Evolutionary conservation across 2,888 invertebrate genomes (phyloP), one percentile per base, ranked within the genome.

Genomic region (Drosophila austrosaltans): DNA sequence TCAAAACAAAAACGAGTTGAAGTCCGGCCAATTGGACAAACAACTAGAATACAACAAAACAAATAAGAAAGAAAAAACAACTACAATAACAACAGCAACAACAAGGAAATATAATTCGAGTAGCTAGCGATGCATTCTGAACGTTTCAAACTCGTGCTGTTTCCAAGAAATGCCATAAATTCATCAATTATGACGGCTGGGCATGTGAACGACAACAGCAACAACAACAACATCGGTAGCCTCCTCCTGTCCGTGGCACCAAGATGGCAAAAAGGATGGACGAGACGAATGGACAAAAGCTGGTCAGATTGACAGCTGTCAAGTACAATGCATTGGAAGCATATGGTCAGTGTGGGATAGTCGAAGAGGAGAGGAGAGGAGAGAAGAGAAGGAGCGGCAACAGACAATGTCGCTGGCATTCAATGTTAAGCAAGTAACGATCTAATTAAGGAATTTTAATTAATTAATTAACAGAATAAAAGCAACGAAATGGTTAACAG

Each of bases 161-260:
- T 69, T 53, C 82, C 78, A 75, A 81, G 89, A 85, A 85, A 71
- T 77, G 73, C 82, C 78, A 84, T 89, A 85, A 85, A 89, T 89
- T 89, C 89, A 77, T 89, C 85, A 85, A 87, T 89, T 85, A 87
- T 87, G 87, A 87, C 82, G 75, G 78, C 87, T 74, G 76, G 63
- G 72, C 73, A 76, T 77, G 83, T 62, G 79, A 72, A 73, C 77
- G 72, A 71, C 77, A 72, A 48, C 48, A 36, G 8, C 36, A 36
- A 36, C 36, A 36, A 36, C 10, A 36, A 36, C 36, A 36, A 36
- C 77, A 74, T 7, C 25, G 6, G 25, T 69, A 59, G 66, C 44
- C 12, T 28, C 58, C 5, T 22, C n/a, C 16, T 36, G 30, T 3
- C 12, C 30, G 32, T 32, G 16, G 25, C 10, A 40, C 30, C 16